Base-by-base conservation (phyloP, 2,113 vertebrate genomes). In the Prionailurus bengalensis region DNA sequence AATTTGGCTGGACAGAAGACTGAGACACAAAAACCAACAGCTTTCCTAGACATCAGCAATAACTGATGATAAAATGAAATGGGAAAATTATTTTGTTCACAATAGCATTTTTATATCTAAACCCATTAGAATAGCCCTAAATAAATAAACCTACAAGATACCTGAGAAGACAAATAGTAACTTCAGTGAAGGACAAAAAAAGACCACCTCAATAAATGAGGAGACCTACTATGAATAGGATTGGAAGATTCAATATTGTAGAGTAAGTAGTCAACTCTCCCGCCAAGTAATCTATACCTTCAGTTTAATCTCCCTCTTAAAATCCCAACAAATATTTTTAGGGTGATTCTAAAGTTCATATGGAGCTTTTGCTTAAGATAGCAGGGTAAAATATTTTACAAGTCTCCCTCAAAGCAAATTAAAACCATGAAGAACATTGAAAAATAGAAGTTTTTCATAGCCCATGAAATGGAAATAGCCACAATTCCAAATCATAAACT, bases 81-180 rank as follows among this genome's bases (percentile, higher is more conserved):
- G 19, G 74, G 85, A 83, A 96, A 89, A 86, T 66, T 61, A 86
- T 81, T 71, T 91, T 82, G 66, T 79, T 87, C 17, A 51, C 33
- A 71, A 12, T 70, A 89, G 2, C 15, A 82, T 87, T 94, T n/a
- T 48, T 78, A 89, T 70, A 61, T 94, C 6, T 82, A 25, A 89
- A 84, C 61, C 83, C 89, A 83, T 68, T 82, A 79, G 36, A 95
- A 68, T 80, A 91, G 4, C n/a, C 23, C 95, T 80, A 76, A 92
- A n/a, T 89, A 96, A 96, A 89, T 70, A 89, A 84, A 71, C 55
- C 7, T 71, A 15, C 12, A 31, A 25, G 10, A 82, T 76, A 88
- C 16, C 17, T 65, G 19, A 88, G 65, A 88, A 95, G 76, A 91
- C 91, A 95, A 58, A 21, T 25, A 21, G 58, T 76, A 91, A 83